Percentiles rank a stretch among this genome's conserved stretches.
Conservation (phyloP, 2,797 vertebrate species). For the Adrianichthys oophorus region DNA sequence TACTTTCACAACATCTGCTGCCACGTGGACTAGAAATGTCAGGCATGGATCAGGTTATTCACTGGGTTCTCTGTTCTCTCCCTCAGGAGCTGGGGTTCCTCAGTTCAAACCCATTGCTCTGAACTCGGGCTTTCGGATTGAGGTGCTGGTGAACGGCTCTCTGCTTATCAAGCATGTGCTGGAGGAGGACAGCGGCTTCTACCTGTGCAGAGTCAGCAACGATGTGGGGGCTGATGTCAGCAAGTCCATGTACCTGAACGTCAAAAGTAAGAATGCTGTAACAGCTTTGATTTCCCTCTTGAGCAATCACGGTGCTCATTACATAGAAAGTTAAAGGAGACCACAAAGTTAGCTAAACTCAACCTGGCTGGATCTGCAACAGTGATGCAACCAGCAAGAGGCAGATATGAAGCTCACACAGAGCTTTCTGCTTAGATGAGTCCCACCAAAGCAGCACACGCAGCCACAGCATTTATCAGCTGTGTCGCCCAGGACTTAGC, state of each 20-base stretch:
- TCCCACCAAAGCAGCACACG: constrained; percentile 40
- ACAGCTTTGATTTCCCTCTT: not conserved
- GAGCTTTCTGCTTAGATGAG: constrained; percentile 47
- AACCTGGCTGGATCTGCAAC: constrained; percentile 22
- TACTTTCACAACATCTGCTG: too few relatives aligned
- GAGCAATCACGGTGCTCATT: not conserved
- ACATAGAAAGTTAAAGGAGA: constrained; percentile 9
- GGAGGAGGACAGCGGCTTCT: constrained; percentile 99
- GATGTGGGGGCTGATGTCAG: constrained; percentile 98
- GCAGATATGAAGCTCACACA: constrained; percentile 13
- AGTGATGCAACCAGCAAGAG: constrained; percentile 35
- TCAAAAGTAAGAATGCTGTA: constrained; percentile 91
- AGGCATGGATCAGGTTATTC: constrained; percentile 17
- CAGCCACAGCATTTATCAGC: constrained; percentile 56
- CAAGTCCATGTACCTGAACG: constrained; percentile 99
- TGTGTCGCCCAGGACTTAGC: constrained; percentile 67
- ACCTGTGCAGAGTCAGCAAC: constrained; percentile 99
- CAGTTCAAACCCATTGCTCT: constrained; percentile 97
- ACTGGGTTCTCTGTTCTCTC: constrained; percentile 4
- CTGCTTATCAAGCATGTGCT: constrained; percentile 95
- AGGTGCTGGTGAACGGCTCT: constrained; percentile 93
- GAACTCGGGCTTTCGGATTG: constrained; percentile 90
- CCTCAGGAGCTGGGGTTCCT: constrained; percentile 92
- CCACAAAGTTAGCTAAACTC: constrained; percentile 24
- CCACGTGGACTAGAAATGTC: too few relatives aligned